Evolutionary conservation across 2,797 vertebrate genomes (phyloP), one percentile per base, ranked within the genome.

Genomic region (Synaphobranchus kaupii): DNA sequence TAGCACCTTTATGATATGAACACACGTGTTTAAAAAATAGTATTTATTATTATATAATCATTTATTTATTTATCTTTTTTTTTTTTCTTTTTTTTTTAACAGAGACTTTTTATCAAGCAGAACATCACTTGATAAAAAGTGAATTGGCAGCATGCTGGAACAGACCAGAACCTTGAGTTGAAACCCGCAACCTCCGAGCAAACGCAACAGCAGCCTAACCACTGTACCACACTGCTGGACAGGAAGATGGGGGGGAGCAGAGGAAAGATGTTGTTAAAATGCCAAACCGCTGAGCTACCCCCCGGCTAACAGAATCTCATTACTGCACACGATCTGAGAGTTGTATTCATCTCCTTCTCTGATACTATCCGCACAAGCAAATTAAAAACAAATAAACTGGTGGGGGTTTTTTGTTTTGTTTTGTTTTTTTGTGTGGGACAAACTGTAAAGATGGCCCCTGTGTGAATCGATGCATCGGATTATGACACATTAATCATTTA

Each of bases 341-440:
- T 39, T 20, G 48, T 39, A 84, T 84, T 58, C 82, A 84, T 84
- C 48, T 84, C 52, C 48, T 34, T 15, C 50, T 31, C 25, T 25
- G 15, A 28, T 22, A 48, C 83, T 15, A 28, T 58, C 22, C 83
- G 12, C 31, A 31, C 52, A 28, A 60, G 83, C n/a, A 54, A 84
- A 84, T 84, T 84, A 58, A 84, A 80, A 84, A 84, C 54, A 60
- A 84, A 56, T 56, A 60, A 60, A 84, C 83, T 22, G 56, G 4
- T 6, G 1, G 82, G 82, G 1, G 5, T 6, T 68, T 68, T 68
- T n/a, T n/a, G 15, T 25, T 68, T 68, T 68, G 56, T 68, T 76
- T 76, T 3, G 39, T 76, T 76, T 39, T 12, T 76, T 76, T 47
- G 10, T 8, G 2, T 56, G n/a, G 28, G 83, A 58, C 3, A 56